These are phyloP conservation scores for Dasypus novemcinctus DNA, from an alignment of 2,113 vertebrate species.

Conservation along the genomic window DNA sequence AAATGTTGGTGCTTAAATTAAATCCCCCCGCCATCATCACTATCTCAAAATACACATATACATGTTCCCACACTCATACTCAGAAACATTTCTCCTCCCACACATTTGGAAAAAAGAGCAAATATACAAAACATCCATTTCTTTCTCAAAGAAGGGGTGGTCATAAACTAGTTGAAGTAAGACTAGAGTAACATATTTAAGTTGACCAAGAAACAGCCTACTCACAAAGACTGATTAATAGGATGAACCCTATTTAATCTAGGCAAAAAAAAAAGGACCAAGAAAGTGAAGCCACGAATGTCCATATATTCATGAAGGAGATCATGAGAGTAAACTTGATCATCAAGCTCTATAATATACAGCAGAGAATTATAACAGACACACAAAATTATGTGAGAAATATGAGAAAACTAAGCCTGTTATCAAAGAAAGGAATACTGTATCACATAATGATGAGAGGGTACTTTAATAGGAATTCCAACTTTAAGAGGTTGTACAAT, in stretches of 20 bases:
- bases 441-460: neutral
- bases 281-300: neutral
- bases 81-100: conserved; percentile 35
- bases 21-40: neutral
- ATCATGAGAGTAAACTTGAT: neutral
- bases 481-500: neutral
- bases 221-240: neutral
- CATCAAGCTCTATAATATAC: neutral
- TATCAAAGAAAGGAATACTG: neutral
- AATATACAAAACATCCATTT: neutral
- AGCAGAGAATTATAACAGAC: neutral
- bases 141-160: neutral
- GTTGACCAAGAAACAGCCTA: neutral
- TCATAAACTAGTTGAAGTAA: neutral
- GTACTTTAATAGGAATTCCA: neutral
- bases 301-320: neutral
- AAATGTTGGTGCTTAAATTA: conserved; percentile 8
- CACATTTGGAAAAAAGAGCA: neutral
- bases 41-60: neutral
- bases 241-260: neutral
- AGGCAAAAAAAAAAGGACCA: neutral
- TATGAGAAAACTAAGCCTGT: neutral
- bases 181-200: neutral
- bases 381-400: conserved; percentile 3
- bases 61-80: conserved; percentile 28